A percentile compares a stretch with the other conserved stretches of the same genome.
phyloP scores from a whole-genome alignment of 2,113 vertebrate species.

The Desmodus rotundus region DNA sequence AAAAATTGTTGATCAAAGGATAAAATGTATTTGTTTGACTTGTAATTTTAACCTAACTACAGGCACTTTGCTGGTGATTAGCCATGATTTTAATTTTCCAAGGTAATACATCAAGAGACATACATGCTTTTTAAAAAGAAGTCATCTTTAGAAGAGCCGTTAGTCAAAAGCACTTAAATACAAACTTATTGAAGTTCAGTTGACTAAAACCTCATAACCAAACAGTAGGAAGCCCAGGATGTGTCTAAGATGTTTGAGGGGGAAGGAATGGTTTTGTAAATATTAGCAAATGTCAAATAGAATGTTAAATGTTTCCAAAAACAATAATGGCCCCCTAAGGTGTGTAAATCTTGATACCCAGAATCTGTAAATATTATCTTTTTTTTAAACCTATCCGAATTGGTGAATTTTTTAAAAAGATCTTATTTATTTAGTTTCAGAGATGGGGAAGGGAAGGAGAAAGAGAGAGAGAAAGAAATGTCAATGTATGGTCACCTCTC shows the following conservation, averaged over 20 bases:
- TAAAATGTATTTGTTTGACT: not conserved
- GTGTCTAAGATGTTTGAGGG: not conserved
- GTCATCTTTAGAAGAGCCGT: not conserved
- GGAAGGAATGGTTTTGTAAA: not conserved
- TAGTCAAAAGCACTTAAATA: not conserved
- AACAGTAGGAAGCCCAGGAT: not conserved
- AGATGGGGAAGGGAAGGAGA: too few species aligned
- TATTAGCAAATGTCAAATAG: not conserved
- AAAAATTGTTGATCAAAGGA: not conserved
- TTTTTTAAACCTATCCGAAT: too few species aligned
- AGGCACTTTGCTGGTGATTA: not conserved
- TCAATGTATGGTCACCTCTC: too few species aligned
- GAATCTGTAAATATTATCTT: not conserved
- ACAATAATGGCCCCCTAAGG: not conserved
- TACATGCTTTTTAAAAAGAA: not conserved
- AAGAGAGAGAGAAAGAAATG: too few species aligned
- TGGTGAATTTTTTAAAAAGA: too few species aligned
- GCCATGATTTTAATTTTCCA: not conserved
- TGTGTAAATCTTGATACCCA: not conserved
- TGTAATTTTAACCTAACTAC: not conserved
- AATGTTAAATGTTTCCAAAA: not conserved
- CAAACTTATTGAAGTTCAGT: not conserved
- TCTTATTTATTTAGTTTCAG: too few species aligned
- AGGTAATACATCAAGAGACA: not conserved
- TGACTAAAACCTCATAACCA: not conserved